Evolutionary conservation across 2,888 invertebrate species (phyloP), one percentile per base, ranked within the genome.

Genomic region (Carterocephalus palaemon): DNA sequence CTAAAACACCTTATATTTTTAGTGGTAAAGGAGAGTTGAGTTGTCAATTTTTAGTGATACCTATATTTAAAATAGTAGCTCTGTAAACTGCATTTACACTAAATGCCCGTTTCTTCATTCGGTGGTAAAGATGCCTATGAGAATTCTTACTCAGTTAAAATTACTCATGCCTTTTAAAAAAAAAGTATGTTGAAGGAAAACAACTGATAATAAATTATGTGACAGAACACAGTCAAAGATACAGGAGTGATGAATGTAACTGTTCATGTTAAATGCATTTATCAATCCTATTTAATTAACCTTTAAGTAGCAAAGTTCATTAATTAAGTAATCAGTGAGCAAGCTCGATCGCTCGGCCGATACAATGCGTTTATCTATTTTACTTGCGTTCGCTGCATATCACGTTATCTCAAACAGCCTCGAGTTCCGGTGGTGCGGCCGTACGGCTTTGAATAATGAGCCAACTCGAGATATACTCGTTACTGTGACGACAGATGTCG

Each of bases 401-500:
- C 42, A 41, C 43, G 24, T 47, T 51, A 42, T 49, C 40, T 40
- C 31, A 10, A 39, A 23, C 45, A 52, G 52, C 56, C 64, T 74
- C 67, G 66, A 70, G 59, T 64, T 60, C 60, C 60, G 61, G 61
- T 66, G 55, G 70, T 64, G 64, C 53, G 57, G 60, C 49, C 67
- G 70, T 64, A 65, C 53, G 57, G 60, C 49, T 68, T 65, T 72
- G 72, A 76, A 67, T 79, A 79, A 76, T 70, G 78, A 75, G 64
- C 57, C 54, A 52, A 57, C 60, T 58, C 50, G 59, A 68, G 76
- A 79, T 78, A 75, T 76, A 77, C 76, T 72, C 64, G 79, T 79
- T 75, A 56, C 51, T 19, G 34, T 52, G 65, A 53, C 67, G 76
- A 79, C 79, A 75, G 74, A 79, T 72, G 79, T 78, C 79, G 75